Base-by-base conservation (phyloP, 2,888 invertebrate species). In the Phyllotreta striolata region DNA sequence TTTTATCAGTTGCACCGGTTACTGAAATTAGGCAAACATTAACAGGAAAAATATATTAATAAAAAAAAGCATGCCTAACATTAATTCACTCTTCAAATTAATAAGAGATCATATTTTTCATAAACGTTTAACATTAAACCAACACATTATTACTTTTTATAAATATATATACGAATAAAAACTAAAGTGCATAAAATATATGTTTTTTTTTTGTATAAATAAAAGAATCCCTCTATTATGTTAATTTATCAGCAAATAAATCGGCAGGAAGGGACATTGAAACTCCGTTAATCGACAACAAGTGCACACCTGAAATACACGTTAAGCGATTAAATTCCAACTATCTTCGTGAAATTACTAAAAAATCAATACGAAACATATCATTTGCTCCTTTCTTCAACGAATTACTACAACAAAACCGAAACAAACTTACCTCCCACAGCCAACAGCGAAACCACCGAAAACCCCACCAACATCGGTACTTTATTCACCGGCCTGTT, bases 371-470 rank as follows among this genome's bases (percentile, higher is more conserved):
- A 46, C 24, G 46, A 46, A 46, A 46, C 8, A n/a, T n/a, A n/a
- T n/a, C n/a, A 41, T 41, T 41, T 41, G 12, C 12, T 41, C 12
- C 41, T 6, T 24, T 24, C 24, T 24, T 24, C 24, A 24, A 40
- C 40, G 9, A 60, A 37, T 58, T 49, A 43, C 35, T 12, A 44
- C 12, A 6, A 54, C 10, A 38, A 55, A 41, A 39, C 10, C 4
- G 8, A 55, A 41, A 4, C 12, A 2, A 6, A 64, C 86, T 87
- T 78, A 88, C 88, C 88, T 75, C 82, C 81, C 64, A 87, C 75
- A 63, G 88, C 71, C 47, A 87, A 69, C 49, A 87, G 77, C 0
- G 87, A 86, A 70, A 88, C 68, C 12, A 87, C 69, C 41, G 85
- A 79, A 55, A 88, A 68, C 6, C 73, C 70, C 6, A 76, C 38